Base-by-base conservation (phyloP, 2,888 invertebrate genomes). In the Fragum sueziense region DNA sequence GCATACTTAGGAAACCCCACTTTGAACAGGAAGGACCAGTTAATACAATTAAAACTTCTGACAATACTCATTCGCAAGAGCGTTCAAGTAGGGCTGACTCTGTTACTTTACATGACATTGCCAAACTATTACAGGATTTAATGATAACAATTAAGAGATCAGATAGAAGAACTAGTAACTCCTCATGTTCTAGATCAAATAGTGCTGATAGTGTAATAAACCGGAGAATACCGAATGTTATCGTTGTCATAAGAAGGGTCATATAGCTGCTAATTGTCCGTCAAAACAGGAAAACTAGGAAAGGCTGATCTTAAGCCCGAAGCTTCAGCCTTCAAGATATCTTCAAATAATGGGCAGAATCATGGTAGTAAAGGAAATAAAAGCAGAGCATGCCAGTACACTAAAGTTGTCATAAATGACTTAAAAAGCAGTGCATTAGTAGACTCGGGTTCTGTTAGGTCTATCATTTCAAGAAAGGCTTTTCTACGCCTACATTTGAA, bases 301-400 rank as follows among this genome's bases (percentile, higher is more conserved):
- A 41, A 41, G 41, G 41, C 41, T 41, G 41, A 41, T 41, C 41
- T 41, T 41, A 41, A 41, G 41, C 41, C 41, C 17, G 41, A 41
- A 47, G 4, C 47, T 14, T 47, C 47, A n/a, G 47, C 47, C 47
- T 47, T 14, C 47, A 47, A 47, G 2, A 47, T 11, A 17, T 17
- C 4, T 47, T 4, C 7, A 2, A 4, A 47, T 20, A 47, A 47
- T 9, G 4, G 47, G 47, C 47, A 47, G n/a, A 47, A 4, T 20
- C n/a, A 9, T 47, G 47, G n/a, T 47, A 9, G 17, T 61, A 20
- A 31, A 27, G 31, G 61, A 14, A 31, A 4, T 61, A 9, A 37
- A 27, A 69, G 51, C n/a, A 69, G 52, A 52, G 34, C 69, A 27
- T 69, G 69, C 51, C 25, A 31, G 27, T 69, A 29, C 29, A 41